Base-by-base conservation (phyloP, 2,888 invertebrate genomes). In the Agrenia bidenticulata region DNA sequence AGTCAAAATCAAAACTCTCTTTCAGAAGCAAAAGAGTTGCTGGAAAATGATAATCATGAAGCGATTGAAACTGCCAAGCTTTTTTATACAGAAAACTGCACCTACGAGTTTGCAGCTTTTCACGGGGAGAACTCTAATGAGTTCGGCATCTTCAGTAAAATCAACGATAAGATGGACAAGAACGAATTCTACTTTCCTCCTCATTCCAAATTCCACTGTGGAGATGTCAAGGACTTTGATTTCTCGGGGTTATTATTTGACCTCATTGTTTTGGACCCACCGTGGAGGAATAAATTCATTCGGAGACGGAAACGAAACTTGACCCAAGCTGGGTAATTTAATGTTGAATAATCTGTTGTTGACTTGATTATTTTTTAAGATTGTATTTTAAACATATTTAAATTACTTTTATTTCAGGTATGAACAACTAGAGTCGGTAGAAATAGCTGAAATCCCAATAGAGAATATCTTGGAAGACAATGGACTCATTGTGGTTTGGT, bases 281-380 rank as follows among this genome's bases (percentile, higher is more conserved):
- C 97, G 0, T 98, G 97, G 97, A 88, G 89, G 84, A 97, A 97
- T 79, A 94, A 94, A 81, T 95, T 92, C 70, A 92, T 96, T 54
- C 86, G 92, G 77, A 85, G 97, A 69, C 83, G 89, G 78, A 89
- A 88, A 77, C 82, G 82, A 74, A 84, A 5, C n/a, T 19, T 45
- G 15, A 45, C 5, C 15, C 45, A 15, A n/a, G 45, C 26, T 21
- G 26, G 26, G 23, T 51, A 24, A 26, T 19, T 59, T 49, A 51
- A 53, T 49, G 23, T 60, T n/a, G n/a, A n/a, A 39, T 60, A 21
- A 41, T 32, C 57, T n/a, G n/a, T n/a, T n/a, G n/a, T n/a, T n/a
- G n/a, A 39, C 62, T 42, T 63, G 7, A 71, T 58, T 24, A 11
- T 41, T 54, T 65, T 37, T 17, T n/a, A 39, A 49, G 24, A n/a